phyloP scores from a whole-genome alignment of 2,113 vertebrate species.

The Antechinus flavipes region DNA sequence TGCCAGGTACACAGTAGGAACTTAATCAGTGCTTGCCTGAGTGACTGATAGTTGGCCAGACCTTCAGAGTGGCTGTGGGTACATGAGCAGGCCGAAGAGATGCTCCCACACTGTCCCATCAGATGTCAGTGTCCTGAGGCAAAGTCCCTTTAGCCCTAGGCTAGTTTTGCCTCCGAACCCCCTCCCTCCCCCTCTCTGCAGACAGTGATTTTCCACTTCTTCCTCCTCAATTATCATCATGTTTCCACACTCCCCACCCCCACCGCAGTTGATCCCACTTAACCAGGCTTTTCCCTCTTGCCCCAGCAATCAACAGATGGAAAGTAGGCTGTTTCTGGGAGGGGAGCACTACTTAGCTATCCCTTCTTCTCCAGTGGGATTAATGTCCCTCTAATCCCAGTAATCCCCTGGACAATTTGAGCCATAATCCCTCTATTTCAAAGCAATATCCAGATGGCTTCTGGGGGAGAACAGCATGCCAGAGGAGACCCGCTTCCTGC shows the following conservation, averaged over 20 bases:
- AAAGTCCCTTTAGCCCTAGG: background rate
- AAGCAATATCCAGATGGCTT: slow-evolving; percentile 82
- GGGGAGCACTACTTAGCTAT: slow-evolving; percentile 77
- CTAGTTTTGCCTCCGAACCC: background rate
- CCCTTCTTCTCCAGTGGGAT: slow-evolving; percentile 79
- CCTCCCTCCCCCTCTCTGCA: background rate
- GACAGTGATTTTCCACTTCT: background rate
- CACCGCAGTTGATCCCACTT: slow-evolving; percentile 21
- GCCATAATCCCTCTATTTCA: slow-evolving; percentile 82
- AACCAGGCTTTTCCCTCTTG: slow-evolving; percentile 54
- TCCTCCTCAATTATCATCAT: background rate
- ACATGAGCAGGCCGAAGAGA: background rate
- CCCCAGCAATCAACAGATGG: slow-evolving; percentile 80
- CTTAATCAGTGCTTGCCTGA: background rate
- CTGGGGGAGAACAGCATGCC: slow-evolving; percentile 55
- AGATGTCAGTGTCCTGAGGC: background rate
- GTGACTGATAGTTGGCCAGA: background rate
- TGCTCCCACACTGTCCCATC: background rate
- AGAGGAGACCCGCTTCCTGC: background rate
- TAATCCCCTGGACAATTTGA: slow-evolving; percentile 85
- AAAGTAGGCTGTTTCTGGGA: slow-evolving; percentile 45
- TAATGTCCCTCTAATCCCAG: slow-evolving; percentile 83
- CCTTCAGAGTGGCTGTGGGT: background rate
- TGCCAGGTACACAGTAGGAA: background rate
- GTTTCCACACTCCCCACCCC: slow-evolving; percentile 9